Conservation (phyloP, 2,888 invertebrate species). For the Frankliniella fusca region DNA sequence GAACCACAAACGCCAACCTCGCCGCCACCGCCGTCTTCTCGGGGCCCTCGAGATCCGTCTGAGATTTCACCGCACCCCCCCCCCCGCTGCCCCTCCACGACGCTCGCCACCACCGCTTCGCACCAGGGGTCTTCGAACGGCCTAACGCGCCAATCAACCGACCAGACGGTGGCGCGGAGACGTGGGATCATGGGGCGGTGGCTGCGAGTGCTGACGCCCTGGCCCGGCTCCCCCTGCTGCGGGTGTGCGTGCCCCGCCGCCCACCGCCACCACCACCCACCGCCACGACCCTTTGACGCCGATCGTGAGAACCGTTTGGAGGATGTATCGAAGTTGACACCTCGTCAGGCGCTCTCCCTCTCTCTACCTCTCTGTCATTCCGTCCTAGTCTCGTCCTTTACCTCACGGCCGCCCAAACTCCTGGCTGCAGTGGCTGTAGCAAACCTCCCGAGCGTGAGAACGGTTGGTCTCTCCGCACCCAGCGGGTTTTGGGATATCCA, state of each 20-base stretch:
- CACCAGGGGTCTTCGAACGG: background rate
- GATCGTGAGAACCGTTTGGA: background rate
- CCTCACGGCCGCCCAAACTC: too few relatives aligned
- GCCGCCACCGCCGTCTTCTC: background rate
- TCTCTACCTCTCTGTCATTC: background rate
- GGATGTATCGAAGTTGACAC: constrained; percentile 3
- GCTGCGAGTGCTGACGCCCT: background rate
- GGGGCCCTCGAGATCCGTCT: background rate
- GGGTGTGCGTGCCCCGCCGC: background rate
- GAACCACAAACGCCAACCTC: background rate
- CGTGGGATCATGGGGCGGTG: background rate
- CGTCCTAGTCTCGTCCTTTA: background rate
- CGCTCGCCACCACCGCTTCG: background rate
- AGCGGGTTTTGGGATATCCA: too few relatives aligned
- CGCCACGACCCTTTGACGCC: background rate
- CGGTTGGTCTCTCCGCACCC: too few relatives aligned
- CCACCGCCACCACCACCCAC: background rate
- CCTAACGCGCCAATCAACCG: background rate
- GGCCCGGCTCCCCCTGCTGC: background rate
- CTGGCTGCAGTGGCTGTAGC: too few relatives aligned
- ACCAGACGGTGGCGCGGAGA: background rate
- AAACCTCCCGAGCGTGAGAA: too few relatives aligned
- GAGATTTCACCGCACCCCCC: background rate
- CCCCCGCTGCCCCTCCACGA: background rate
- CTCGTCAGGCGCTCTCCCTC: background rate